Evolutionary conservation across 92 coral and sea anemone species (phyloP).

Genomic region (Porites rus): DNA sequence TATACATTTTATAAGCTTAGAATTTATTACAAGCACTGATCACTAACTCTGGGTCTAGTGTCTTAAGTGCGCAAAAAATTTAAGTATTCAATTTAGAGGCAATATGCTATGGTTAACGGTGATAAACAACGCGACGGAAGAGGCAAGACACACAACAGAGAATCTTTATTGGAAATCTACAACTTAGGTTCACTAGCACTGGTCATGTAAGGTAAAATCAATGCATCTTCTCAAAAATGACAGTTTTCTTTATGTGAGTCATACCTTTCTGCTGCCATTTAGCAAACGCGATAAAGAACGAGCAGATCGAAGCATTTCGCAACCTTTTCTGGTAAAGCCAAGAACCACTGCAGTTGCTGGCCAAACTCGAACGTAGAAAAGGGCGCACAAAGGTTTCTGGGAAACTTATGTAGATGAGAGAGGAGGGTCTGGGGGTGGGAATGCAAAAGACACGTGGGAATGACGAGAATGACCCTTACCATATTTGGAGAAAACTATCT

Average conservation of each 20-base stretch:
- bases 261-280: constrained; percentile 37
- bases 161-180: too few species aligned
- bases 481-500: not conserved
- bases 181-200: too few species aligned
- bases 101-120: too few species aligned
- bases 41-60: too few species aligned
- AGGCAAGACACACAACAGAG: too few species aligned
- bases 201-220: too few species aligned
- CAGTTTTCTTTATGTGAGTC: not conserved
- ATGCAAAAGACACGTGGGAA: constrained; percentile 8
- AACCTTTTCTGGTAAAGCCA: not conserved
- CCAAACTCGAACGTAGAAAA: constrained; percentile 21
- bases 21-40: too few species aligned
- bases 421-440: constrained; percentile 41
- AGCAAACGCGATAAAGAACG: constrained; percentile 30
- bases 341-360: not conserved
- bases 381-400: not conserved
- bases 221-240: not conserved
- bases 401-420: not conserved
- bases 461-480: not conserved
- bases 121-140: too few species aligned
- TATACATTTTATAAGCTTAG: too few species aligned
- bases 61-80: too few species aligned
- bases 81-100: too few species aligned
- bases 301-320: constrained; percentile 51